A percentile compares a stretch with the other conserved stretches of the same genome.
Evolutionary conservation across 2,113 vertebrate species (phyloP).

Genomic region (Pseudopipra pipra): DNA sequence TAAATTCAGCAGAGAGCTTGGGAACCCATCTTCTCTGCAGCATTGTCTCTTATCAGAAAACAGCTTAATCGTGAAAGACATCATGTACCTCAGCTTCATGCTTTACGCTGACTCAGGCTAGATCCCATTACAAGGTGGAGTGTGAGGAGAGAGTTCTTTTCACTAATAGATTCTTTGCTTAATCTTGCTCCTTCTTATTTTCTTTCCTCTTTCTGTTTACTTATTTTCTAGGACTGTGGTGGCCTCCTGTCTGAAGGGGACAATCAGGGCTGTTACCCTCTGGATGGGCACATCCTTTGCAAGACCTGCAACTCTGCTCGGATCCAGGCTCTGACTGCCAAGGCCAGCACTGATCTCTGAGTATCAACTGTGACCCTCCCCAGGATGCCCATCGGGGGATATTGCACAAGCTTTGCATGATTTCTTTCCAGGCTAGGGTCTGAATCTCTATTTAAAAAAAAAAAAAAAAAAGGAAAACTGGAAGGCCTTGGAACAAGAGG

Average conservation of each 20-base stretch:
- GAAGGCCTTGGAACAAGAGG: conserved; percentile 53
- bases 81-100: not conserved
- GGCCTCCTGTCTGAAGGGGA: conserved; percentile 95
- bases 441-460: not conserved
- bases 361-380: conserved; percentile 5
- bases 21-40: not conserved
- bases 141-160: not conserved
- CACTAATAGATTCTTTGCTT: not conserved
- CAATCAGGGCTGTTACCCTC: conserved; percentile 97
- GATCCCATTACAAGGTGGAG: conserved; percentile 4
- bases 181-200: not conserved
- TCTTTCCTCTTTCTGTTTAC: not conserved
- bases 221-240: conserved; percentile 85
- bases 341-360: conserved; percentile 98
- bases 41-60: conserved; percentile 38
- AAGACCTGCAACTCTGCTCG: conserved; percentile 94
- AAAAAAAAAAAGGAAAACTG: conserved; percentile 16
- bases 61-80: not conserved
- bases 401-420: conserved; percentile 47
- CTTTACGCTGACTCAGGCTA: not conserved
- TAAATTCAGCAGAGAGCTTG: not conserved
- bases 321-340: conserved; percentile 95
- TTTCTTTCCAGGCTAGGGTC: conserved; percentile 41
- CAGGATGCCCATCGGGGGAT: not conserved
- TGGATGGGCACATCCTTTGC: conserved; percentile 97